Base-by-base conservation (phyloP, 2,888 invertebrate species). In the Lutraria lutraria region DNA sequence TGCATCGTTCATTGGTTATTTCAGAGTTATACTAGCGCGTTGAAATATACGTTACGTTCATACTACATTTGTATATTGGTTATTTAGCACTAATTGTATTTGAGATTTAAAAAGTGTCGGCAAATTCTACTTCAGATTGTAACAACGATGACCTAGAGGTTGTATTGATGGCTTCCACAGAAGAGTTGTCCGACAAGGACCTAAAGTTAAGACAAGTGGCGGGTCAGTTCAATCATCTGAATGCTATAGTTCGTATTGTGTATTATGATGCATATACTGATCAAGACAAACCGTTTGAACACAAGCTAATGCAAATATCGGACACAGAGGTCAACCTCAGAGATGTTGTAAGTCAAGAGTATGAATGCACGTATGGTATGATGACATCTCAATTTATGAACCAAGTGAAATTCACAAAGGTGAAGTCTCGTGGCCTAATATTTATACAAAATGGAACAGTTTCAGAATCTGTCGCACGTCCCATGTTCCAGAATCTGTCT, bases 381-480 rank as follows among this genome's bases (percentile, higher is more conserved):
- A 2, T 72, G 19, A 76, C 72, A 25, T 72, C 72, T 3, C 16
- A 53, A 12, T 76, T 72, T 21, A 29, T 84, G 3, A 54, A 84
- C 54, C 29, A 31, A 0, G 68, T 84, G 19, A 12, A 52, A 31
- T 84, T 84, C 16, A 72, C 84, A 16, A 76, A 84, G 4, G 72
- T 6, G 10, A 10, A 25, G 21, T 19, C 72, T 8, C 72, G 31
- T 12, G 84, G 43, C 8, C 2, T 83, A 34, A 31, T 84, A 53
- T 84, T 84, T 43, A 19, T 84, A n/a, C 84, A 84, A 29, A 76
- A 76, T 29, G 54, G 76, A 19, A 68, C 72, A 10, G 76, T 54
- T 8, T 72, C 84, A 6, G 29, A 72, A 19, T 15, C 3, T 31
- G 25, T 84, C 53, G 76, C 72, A 19, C 19, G 52, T 54, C n/a